Conservation (phyloP, 2,888 invertebrate genomes). For the Eristalis pertinax region DNA sequence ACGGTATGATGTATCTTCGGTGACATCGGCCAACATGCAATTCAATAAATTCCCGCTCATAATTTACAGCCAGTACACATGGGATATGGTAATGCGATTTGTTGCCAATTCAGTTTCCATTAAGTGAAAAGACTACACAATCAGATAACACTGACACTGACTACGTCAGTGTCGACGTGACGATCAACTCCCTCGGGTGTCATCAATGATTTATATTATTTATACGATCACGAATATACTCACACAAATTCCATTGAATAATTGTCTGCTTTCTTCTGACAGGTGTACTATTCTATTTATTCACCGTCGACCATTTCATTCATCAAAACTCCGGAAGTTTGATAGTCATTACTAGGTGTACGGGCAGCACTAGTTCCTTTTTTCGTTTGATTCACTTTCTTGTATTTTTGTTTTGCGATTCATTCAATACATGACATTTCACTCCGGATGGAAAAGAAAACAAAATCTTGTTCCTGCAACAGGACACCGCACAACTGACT, state of each 20-base stretch:
- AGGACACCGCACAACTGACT: constrained; percentile 41
- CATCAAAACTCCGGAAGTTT: constrained; percentile 15
- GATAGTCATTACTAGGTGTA: constrained; percentile 31
- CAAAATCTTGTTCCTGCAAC: constrained; percentile 11
- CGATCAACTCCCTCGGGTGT: background rate
- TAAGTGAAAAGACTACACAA: background rate
- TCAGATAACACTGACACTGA: background rate
- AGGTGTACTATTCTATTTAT: constrained; percentile 23
- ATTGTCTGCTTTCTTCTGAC: constrained; percentile 10
- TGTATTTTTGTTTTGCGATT: constrained; percentile 18
- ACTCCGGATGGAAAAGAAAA: constrained; percentile 14
- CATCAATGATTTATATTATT: background rate
- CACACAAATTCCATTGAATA: constrained; percentile 62
- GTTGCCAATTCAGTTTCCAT: background rate
- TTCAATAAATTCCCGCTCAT: background rate
- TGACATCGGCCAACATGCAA: background rate
- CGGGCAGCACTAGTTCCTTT: constrained; percentile 9
- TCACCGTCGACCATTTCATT: constrained; percentile 44
- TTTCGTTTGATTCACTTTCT: background rate
- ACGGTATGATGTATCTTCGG: background rate
- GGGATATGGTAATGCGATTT: background rate
- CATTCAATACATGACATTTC: constrained; percentile 28
- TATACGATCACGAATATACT: constrained; percentile 22
- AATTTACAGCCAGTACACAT: background rate
- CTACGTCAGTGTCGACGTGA: background rate